Base-by-base conservation (phyloP, 2,113 vertebrate genomes). In the Periophthalmus modestus region DNA sequence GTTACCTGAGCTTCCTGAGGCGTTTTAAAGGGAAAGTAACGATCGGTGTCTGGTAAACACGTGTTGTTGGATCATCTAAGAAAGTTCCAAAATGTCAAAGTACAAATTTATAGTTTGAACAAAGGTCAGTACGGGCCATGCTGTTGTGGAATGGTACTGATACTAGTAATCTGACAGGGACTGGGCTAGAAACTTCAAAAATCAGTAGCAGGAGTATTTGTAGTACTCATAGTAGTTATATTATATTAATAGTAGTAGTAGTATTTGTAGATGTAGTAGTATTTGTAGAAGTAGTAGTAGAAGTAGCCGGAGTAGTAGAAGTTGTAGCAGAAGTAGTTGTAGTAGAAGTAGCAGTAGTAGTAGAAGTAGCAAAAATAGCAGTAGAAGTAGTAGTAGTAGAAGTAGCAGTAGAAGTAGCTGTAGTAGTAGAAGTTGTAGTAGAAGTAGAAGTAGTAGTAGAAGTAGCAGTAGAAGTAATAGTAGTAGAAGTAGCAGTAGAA, bases 1-100 rank as follows among this genome's bases (percentile, higher is more conserved):
- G 82, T 78, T 83, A 83, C 88, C 80, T 87, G 86, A 80, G 83
- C 88, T 89, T 90, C 87, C 88, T 59, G 75, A 87, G 82, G 82
- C 28, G 15, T 19, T 34, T 7, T 33, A 28, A 33, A 9, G 28
- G 28, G 18, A 34, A 10, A 34, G 59, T 15, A 59, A 59, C 28
- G 14, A 28, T 5, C 7, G 57, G 23, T 4, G 28, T 0, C 57
- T 28, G 57, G 55, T 23, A 23, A 57, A 57, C 55, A 57, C 55
- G 4, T 57, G 55, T 57, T 16, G 48, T 52, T 23, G 11, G 55
- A 14, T 59, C 24, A 28, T 59, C 57, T 28, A 28, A 15, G 28
- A 23, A 28, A 57, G 12, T 2, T 28, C 23, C 28, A 4, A 15
- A 0, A 14, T 24, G 11, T 58, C 55, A 14, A 58, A 14, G 14